Evolutionary conservation across 2,888 invertebrate species (phyloP).

Genomic region (Brachyptera putata): DNA sequence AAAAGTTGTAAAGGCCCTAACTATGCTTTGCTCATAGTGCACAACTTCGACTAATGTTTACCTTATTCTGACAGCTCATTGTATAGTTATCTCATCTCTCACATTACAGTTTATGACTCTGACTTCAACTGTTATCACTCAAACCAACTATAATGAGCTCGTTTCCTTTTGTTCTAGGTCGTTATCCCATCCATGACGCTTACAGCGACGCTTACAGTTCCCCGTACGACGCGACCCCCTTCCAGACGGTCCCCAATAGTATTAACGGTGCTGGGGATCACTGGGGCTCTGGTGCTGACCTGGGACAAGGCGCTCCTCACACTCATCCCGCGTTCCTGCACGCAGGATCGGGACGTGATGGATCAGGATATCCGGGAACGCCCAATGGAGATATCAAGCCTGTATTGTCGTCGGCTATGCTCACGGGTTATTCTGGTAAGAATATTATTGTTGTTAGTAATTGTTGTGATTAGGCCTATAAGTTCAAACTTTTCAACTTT

Average conservation of each 20-base stretch:
- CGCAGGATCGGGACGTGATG: conserved; percentile 39
- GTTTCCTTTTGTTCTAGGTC: conserved; percentile 34
- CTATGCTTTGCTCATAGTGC: too few relatives aligned
- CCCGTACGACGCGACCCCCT: conserved; percentile 63
- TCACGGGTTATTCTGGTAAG: conserved; percentile 51
- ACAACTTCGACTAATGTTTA: too few relatives aligned
- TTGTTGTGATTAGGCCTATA: too few relatives aligned
- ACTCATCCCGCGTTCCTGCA: conserved; percentile 42
- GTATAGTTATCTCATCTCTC: too few relatives aligned
- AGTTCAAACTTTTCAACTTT: too few relatives aligned
- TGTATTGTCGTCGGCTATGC: conserved; percentile 57
- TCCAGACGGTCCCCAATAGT: conserved; percentile 65
- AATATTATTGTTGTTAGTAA: too few relatives aligned
- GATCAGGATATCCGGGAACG: conserved; percentile 48
- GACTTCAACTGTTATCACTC: too few relatives aligned
- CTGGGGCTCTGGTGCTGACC: conserved; percentile 44
- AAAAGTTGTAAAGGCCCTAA: too few relatives aligned
- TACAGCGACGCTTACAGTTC: conserved; percentile 50
- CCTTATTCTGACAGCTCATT: too few relatives aligned
- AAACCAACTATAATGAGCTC: too few relatives aligned
- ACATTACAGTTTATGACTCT: too few relatives aligned
- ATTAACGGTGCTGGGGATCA: conserved; percentile 44
- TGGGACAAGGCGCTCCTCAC: conserved; percentile 31
- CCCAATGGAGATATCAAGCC: conserved; percentile 51
- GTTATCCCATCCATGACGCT: conserved; percentile 46